Conservation (phyloP, 2,797 vertebrate species). For the Lophius americanus region DNA sequence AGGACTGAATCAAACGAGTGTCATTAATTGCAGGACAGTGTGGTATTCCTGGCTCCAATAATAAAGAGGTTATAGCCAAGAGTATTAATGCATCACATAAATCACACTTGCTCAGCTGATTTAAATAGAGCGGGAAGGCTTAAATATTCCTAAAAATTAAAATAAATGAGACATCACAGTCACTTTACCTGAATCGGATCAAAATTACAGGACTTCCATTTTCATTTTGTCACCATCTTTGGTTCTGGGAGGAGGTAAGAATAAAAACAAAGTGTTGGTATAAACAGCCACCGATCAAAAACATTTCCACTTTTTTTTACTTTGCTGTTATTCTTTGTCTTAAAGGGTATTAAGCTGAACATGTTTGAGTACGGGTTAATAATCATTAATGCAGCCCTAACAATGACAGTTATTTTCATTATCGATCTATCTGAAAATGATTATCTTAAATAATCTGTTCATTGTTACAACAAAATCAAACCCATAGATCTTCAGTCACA, state of each 20-base stretch:
- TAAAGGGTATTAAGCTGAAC: too few species aligned
- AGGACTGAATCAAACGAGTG: constrained; percentile 55
- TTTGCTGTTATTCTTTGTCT: too few species aligned
- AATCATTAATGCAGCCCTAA: too few species aligned
- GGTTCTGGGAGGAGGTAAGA: not conserved
- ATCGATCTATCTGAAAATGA: too few species aligned
- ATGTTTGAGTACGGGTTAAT: too few species aligned
- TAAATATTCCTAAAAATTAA: constrained; percentile 37
- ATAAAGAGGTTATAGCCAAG: constrained; percentile 56
- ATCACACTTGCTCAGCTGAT: constrained; percentile 54
- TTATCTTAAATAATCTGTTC: not conserved
- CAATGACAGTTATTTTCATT: too few species aligned
- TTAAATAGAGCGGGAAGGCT: constrained; percentile 34
- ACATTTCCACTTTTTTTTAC: too few species aligned
- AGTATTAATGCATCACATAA: constrained; percentile 54
- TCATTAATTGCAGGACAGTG: constrained; percentile 59
- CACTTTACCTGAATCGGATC: constrained; percentile 25
- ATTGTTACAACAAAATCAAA: constrained; percentile 1
- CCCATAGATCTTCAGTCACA: not conserved
- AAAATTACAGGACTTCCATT: not conserved
- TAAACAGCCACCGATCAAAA: too few species aligned
- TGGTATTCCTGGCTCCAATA: constrained; percentile 58
- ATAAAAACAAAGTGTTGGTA: too few species aligned
- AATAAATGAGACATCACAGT: constrained; percentile 49
- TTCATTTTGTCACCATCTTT: not conserved